Base-by-base conservation (phyloP, 1,140 invertebrate species). In the Drosophila takahashii region DNA sequence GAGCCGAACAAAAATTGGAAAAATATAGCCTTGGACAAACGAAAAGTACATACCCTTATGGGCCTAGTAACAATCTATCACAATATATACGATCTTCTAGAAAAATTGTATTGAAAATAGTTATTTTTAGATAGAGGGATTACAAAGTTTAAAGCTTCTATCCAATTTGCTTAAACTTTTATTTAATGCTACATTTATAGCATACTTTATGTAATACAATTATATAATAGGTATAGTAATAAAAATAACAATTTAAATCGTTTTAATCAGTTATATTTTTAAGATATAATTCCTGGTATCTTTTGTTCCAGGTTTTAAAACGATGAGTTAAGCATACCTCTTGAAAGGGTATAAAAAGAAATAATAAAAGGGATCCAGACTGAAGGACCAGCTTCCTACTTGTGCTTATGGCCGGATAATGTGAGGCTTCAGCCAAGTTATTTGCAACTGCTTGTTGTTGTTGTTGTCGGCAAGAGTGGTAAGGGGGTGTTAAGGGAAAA, bases 371-470 rank as follows among this genome's bases (percentile, higher is more conserved):
- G 62, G 66, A 70, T 57, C 42, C 69, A 61, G 62, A 61, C 64
- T 64, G 72, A 64, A 69, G 72, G 77, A 73, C 78, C 79, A 66
- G 78, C 71, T 81, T 87, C 81, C 75, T 81, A 79, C 81, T 86
- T 86, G 78, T 81, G 81, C 81, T 86, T 86, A 87, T 81, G 79
- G 83, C 78, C 75, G 81, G 81, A 86, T 86, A 86, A 86, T 86
- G 78, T 72, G 83, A 81, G 71, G 78, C 81, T 79, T 86, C 81
- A 81, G 83, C 79, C 83, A 86, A 87, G 83, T 81, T 86, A 86
- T 86, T 86, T 85, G 81, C 78, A 86, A 86, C 67, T 86, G 81
- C 83, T 62, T 61, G 66, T 58, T 72, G 48, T 58, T 73, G n/a
- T n/a, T n/a, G 34, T 39, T 67, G 50, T 32, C 59, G 53, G 22